Percentiles rank a stretch among this genome's conserved stretches.
phyloP scores from a whole-genome alignment of 2,797 vertebrate genomes.

The Borostomias antarcticus region DNA sequence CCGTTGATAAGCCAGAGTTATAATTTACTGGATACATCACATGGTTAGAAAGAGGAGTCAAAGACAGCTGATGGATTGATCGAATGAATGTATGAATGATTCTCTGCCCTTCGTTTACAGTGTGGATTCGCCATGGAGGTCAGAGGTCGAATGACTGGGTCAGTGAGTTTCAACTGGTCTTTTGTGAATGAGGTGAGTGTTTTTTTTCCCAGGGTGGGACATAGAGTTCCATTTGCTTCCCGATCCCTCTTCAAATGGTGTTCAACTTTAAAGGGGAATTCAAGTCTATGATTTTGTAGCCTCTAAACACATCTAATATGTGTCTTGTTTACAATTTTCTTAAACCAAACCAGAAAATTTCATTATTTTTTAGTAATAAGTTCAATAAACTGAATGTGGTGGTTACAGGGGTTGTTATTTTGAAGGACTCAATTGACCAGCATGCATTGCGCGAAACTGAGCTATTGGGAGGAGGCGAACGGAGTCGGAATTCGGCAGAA shows the following conservation, averaged over 20 bases:
- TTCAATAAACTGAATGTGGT: no score
- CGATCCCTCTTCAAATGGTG: background rate
- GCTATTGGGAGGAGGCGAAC: no score
- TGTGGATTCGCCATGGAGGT: background rate
- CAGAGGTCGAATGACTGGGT: background rate
- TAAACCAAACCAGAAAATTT: no score
- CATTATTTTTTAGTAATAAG: no score
- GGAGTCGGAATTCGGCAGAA: no score
- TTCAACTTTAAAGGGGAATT: background rate
- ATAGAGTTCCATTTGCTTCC: background rate
- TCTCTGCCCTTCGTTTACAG: conserved; percentile 5
- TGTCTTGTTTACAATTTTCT: no score
- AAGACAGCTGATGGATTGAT: conserved; percentile 13
- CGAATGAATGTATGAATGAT: conserved; percentile 23
- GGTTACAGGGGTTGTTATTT: no score
- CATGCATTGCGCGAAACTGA: no score
- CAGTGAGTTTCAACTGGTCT: background rate
- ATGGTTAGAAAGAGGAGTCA: conserved; percentile 26
- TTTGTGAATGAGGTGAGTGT: background rate
- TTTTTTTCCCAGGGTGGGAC: background rate
- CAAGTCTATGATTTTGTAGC: no score
- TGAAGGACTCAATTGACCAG: no score
- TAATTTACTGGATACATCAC: conserved; percentile 39
- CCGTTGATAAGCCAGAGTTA: conserved; percentile 23
- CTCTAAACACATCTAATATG: no score